These are phyloP conservation scores for Caenorhabditis japonica DNA, from an alignment of 2,888 invertebrate species.

Conservation along the genomic window DNA sequence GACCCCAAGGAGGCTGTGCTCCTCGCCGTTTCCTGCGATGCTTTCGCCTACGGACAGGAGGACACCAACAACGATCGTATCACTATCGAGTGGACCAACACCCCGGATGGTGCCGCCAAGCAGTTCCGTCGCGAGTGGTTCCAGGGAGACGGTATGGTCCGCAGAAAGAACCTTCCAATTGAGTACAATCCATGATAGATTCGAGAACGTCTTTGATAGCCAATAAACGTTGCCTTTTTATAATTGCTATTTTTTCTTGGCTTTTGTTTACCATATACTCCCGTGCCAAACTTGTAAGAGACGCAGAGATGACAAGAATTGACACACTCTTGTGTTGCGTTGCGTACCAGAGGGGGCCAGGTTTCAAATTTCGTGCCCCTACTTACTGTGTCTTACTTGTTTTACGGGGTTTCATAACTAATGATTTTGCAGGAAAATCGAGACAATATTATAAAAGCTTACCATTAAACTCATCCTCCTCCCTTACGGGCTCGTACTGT, in stretches of 20 bases:
- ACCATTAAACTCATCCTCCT: constrained; percentile 41
- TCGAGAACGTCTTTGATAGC: too few relatives aligned
- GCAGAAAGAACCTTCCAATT: constrained; percentile 63
- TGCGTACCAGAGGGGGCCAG: too few relatives aligned
- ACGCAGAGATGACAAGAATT: too few relatives aligned
- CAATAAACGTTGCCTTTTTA: too few relatives aligned
- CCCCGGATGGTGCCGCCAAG: constrained; percentile 67
- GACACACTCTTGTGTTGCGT: too few relatives aligned
- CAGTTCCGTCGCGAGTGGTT: constrained; percentile 70
- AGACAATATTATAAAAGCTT: not conserved
- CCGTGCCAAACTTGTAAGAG: too few relatives aligned
- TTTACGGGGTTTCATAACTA: too few relatives aligned
- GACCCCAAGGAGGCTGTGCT: constrained; percentile 65
- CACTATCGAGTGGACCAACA: constrained; percentile 63
- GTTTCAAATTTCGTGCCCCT: too few relatives aligned
- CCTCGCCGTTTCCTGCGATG: constrained; percentile 49
- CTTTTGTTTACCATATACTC: too few relatives aligned
- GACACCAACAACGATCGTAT: constrained; percentile 50
- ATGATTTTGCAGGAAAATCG: not conserved
- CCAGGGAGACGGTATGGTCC: constrained; percentile 68
- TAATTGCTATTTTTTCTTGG: too few relatives aligned
- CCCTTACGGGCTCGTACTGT: constrained; percentile 19
- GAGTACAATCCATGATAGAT: too few relatives aligned
- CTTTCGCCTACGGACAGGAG: constrained; percentile 52
- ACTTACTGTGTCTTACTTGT: too few relatives aligned